Evolutionary conservation across 2,797 vertebrate species (phyloP).

Genomic region (Enteromius mattozi): DNA sequence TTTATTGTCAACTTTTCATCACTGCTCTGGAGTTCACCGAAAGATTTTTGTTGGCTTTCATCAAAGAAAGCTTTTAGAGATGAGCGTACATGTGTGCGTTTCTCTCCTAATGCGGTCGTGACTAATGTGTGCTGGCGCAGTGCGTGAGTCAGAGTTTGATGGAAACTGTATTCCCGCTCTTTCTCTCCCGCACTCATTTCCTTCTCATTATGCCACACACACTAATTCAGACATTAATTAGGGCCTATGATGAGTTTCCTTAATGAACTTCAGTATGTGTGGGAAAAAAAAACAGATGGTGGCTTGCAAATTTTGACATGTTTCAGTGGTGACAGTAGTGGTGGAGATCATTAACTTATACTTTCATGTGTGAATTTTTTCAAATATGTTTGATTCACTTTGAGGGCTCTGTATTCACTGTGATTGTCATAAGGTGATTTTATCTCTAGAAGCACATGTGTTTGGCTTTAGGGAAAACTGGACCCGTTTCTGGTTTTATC

Average conservation of each 20-base stretch:
- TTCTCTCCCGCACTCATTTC: constrained; percentile 59
- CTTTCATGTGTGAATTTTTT: constrained; percentile 6
- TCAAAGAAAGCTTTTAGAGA: constrained; percentile 39
- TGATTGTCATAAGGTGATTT: background rate
- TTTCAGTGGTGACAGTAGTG: constrained; percentile 14
- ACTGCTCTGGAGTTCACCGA: constrained; percentile 15
- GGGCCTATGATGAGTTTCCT: constrained; percentile 63
- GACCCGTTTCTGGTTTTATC: constrained; percentile 21
- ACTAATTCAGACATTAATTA: constrained; percentile 66
- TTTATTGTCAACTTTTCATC: constrained; percentile 43
- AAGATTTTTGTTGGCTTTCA: constrained; percentile 44
- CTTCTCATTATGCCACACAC: constrained; percentile 63
- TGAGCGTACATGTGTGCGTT: constrained; percentile 27
- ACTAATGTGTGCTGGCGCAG: constrained; percentile 62
- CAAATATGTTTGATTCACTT: constrained; percentile 18
- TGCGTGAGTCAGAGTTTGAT: constrained; percentile 60
- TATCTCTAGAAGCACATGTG: constrained; percentile 2
- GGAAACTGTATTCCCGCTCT: constrained; percentile 39
- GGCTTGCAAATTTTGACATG: constrained; percentile 53
- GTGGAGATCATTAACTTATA: constrained; percentile 5
- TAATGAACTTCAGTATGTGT: constrained; percentile 62
- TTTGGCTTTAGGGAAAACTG: constrained; percentile 21
- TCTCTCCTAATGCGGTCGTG: constrained; percentile 53
- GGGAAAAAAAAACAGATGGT: constrained; percentile 58
- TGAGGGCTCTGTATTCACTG: background rate